These are phyloP conservation scores for Eutolmus rufibarbis DNA, from an alignment of 2,888 invertebrate genomes.

Conservation along the genomic window DNA sequence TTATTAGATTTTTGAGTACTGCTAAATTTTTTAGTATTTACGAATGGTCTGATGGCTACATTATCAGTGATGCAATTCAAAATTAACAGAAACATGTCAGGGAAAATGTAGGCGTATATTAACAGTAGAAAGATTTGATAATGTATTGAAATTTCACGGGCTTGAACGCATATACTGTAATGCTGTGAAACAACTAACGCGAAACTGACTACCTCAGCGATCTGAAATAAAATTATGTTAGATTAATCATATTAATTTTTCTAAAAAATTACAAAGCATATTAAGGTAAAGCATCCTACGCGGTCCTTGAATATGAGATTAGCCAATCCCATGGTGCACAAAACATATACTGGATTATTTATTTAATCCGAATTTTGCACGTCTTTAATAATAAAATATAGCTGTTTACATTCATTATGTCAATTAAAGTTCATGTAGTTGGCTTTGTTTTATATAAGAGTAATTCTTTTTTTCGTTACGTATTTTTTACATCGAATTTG, in stretches of 20 bases:
- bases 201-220: neutral
- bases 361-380: neutral
- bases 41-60: neutral
- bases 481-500: too few species aligned
- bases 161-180: neutral
- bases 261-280: neutral
- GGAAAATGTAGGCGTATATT: neutral
- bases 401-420: neutral
- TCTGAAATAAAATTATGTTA: neutral
- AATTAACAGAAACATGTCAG: neutral
- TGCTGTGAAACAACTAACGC: neutral
- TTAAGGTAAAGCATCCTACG: neutral
- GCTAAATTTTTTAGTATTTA: neutral
- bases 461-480: neutral
- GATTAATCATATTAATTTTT: neutral
- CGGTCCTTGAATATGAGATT: neutral
- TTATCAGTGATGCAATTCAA: neutral
- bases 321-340: neutral
- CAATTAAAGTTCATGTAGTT: neutral
- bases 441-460: neutral
- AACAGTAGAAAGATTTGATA: neutral
- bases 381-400: neutral
- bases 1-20: neutral
- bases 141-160: neutral
- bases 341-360: neutral